Percentiles rank a stretch among this genome's conserved stretches.
Conservation (phyloP, 2,888 invertebrate species). For the Drepana falcataria region DNA sequence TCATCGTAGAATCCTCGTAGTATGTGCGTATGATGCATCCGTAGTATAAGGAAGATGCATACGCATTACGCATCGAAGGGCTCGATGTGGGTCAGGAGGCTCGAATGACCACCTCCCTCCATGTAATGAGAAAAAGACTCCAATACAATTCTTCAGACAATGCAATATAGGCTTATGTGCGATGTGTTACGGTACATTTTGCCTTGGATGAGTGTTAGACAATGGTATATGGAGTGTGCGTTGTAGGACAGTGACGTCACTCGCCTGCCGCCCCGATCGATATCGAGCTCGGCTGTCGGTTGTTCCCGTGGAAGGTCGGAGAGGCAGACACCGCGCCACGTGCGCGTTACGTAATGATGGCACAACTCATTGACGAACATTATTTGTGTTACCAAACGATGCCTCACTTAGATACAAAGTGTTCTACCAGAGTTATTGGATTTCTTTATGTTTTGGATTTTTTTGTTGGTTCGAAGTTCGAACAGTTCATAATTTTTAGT, state of each 20-base stretch:
- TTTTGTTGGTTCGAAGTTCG: too few relatives aligned
- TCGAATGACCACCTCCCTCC: constrained; percentile 31
- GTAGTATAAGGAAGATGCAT: constrained; percentile 47
- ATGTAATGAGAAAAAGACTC: constrained; percentile 13
- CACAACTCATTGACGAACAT: constrained; percentile 73
- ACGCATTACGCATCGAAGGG: constrained; percentile 58
- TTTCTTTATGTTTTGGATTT: too few relatives aligned
- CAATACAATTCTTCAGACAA: constrained; percentile 5
- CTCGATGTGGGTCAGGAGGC: constrained; percentile 69
- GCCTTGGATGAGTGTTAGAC: background rate
- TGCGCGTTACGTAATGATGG: constrained; percentile 67
- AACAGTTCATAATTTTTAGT: too few relatives aligned
- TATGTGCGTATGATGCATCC: constrained; percentile 25
- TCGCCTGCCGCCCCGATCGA: constrained; percentile 58
- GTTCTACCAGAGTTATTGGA: too few relatives aligned
- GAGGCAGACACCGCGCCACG: constrained; percentile 51
- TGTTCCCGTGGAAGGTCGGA: constrained; percentile 46
- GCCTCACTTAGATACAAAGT: background rate
- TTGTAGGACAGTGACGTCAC: constrained; percentile 58
- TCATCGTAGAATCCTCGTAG: background rate
- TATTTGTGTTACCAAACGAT: constrained; percentile 47
- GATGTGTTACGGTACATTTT: constrained; percentile 11
- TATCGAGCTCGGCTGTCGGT: constrained; percentile 48
- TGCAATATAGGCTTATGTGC: constrained; percentile 6
- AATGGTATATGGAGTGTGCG: background rate